Percentiles rank a stretch among this genome's conserved stretches.
phyloP scores from a whole-genome alignment of 2,888 invertebrate species.

The Geophilus truncorum region DNA sequence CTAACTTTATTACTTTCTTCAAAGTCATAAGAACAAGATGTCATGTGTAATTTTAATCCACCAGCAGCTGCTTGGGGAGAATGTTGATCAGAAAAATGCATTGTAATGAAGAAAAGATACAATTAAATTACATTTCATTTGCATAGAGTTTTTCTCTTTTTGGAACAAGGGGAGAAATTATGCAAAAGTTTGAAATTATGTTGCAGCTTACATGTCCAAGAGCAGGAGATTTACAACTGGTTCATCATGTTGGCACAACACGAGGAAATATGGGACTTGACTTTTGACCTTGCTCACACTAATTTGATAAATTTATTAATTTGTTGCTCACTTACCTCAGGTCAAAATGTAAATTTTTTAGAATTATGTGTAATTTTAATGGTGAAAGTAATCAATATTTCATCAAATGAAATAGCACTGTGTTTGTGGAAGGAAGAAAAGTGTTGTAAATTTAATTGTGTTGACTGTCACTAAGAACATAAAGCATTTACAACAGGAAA shows the following conservation, averaged over 20 bases:
- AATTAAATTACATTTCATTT: background rate
- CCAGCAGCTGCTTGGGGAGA: background rate
- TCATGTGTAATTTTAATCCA: background rate
- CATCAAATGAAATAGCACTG: background rate
- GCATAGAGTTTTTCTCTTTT: background rate
- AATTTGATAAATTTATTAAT: background rate
- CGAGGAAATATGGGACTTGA: background rate
- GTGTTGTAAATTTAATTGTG: background rate
- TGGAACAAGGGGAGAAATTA: no score
- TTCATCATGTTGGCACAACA: background rate
- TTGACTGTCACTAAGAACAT: no score
- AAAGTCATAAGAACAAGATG: background rate
- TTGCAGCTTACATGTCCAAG: background rate
- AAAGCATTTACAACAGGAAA: no score
- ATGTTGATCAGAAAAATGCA: background rate
- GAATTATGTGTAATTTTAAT: background rate
- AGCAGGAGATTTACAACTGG: background rate
- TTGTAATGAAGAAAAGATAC: background rate
- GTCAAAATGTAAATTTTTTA: background rate
- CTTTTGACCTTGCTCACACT: background rate
- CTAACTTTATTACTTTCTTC: background rate
- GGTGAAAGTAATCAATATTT: background rate
- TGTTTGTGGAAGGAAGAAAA: background rate
- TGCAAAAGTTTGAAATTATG: background rate
- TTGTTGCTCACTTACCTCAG: background rate